These are phyloP conservation scores for Bradypodion ventrale DNA, from an alignment of 2,797 vertebrate species.

Conservation along the genomic window DNA sequence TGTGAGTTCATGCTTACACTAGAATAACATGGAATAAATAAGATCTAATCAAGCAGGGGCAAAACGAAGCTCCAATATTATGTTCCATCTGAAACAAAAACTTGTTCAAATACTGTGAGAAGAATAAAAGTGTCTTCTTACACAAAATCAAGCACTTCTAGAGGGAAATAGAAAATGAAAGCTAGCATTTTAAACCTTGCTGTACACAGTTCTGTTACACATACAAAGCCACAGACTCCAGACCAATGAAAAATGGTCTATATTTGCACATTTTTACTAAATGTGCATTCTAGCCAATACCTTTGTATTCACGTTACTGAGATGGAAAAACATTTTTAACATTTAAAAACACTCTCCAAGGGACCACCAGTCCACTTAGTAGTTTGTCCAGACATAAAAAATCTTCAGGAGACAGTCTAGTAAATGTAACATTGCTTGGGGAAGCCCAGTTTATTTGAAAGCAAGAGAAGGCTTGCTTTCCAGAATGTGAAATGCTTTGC, in stretches of 20 bases:
- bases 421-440: too few relatives aligned
- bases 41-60: background rate
- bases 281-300: background rate
- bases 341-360: background rate
- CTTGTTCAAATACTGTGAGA: background rate
- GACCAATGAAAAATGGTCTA: background rate
- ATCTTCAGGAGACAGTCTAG: too few relatives aligned
- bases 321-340: background rate
- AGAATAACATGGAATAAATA: background rate
- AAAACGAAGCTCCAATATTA: background rate
- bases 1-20: background rate
- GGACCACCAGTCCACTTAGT: too few relatives aligned
- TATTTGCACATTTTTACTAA: background rate
- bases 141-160: background rate
- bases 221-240: background rate
- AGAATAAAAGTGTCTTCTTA: background rate
- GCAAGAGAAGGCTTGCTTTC: too few relatives aligned
- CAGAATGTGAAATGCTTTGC: too few relatives aligned
- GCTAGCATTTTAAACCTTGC: background rate
- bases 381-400: too few relatives aligned
- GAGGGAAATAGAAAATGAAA: background rate
- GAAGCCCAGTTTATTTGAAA: too few relatives aligned
- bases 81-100: background rate
- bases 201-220: background rate
- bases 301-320: background rate